Conservation (phyloP, 1,140 invertebrate species). For the Leptinotarsa texana region DNA sequence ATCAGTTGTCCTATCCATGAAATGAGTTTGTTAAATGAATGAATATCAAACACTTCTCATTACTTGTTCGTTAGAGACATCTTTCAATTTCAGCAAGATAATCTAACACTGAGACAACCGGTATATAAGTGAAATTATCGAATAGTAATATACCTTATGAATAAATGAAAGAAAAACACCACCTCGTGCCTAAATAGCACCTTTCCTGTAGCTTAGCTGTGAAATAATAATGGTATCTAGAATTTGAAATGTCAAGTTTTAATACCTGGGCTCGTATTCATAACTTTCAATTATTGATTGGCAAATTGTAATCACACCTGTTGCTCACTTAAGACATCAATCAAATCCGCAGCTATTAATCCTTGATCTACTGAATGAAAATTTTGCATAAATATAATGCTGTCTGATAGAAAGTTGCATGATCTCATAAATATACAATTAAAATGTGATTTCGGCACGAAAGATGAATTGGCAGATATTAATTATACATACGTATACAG, state of each 20-base stretch:
- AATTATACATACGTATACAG: too few species aligned
- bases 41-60: too few species aligned
- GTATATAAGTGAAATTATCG: too few species aligned
- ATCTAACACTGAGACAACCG: too few species aligned
- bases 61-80: too few species aligned
- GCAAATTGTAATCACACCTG: slow-evolving; percentile 1
- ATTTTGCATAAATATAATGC: not conserved
- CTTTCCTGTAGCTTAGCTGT: too few species aligned
- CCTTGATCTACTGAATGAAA: not conserved
- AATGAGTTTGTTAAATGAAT: too few species aligned
- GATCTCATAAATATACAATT: slow-evolving; percentile 1
- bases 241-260: not conserved
- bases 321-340: not conserved
- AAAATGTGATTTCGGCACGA: not conserved
- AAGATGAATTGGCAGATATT: not conserved
- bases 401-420: slow-evolving; percentile 2
- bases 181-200: too few species aligned
- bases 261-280: not conserved
- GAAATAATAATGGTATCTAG: not conserved
- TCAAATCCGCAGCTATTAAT: not conserved
- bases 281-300: not conserved
- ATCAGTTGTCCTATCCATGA: too few species aligned
- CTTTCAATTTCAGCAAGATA: too few species aligned
- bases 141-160: too few species aligned
- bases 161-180: too few species aligned